Evolutionary conservation across 2,113 vertebrate species (phyloP).

Genomic region (Sminthopsis crassicaudata): DNA sequence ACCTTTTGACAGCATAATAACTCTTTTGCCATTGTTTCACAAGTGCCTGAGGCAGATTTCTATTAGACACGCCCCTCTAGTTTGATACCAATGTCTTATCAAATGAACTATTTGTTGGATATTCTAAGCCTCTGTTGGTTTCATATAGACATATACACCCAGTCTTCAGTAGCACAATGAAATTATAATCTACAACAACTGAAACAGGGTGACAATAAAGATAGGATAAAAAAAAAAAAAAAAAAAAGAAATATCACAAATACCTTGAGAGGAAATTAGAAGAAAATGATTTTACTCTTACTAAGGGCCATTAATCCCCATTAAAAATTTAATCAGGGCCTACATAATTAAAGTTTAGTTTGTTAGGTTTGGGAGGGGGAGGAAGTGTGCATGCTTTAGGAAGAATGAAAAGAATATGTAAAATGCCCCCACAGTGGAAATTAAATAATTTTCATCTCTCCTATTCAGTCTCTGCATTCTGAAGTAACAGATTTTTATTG

Average conservation of each 20-base stretch:
- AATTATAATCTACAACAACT: conserved; percentile 26
- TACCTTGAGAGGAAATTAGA: background rate
- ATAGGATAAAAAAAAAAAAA: background rate
- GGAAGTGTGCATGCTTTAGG: background rate
- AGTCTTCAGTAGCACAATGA: conserved; percentile 32
- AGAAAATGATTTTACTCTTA: background rate
- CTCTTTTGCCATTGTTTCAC: conserved; percentile 35
- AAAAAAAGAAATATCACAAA: background rate
- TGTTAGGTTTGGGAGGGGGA: background rate
- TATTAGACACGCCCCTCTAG: background rate
- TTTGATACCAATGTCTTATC: conserved; percentile 28
- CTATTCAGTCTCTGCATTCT: background rate
- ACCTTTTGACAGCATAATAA: conserved; percentile 24
- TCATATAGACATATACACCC: conserved; percentile 36
- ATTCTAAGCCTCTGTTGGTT: conserved; percentile 15
- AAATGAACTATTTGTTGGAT: conserved; percentile 14
- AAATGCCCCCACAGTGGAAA: background rate
- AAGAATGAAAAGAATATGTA: background rate
- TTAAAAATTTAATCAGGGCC: background rate
- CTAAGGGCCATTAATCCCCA: background rate
- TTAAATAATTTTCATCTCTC: background rate
- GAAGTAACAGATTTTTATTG: background rate
- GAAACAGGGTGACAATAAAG: background rate
- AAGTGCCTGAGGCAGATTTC: conserved; percentile 1
- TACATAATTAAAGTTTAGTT: background rate